These are phyloP conservation scores for Datnioides undecimradiatus DNA, from an alignment of 2,113 vertebrate genomes.

Conservation along the genomic window DNA sequence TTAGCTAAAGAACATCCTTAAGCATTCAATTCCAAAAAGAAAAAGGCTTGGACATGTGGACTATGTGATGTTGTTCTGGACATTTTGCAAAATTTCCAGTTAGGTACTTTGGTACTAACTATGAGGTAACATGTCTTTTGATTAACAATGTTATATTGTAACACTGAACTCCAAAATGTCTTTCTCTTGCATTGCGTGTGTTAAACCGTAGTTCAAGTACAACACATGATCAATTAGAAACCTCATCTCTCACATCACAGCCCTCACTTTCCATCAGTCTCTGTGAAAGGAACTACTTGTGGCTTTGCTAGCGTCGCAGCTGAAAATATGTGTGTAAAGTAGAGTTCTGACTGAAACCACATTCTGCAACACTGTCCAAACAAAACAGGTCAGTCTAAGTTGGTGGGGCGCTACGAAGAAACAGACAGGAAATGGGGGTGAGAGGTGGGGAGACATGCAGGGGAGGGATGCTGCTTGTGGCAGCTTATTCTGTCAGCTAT, in stretches of 20 bases:
- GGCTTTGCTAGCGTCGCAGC: slow-evolving; percentile 44
- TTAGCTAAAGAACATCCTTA: not conserved
- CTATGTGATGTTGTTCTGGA: not conserved
- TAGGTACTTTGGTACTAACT: not conserved
- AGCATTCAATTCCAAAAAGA: not conserved
- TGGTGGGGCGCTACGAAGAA: slow-evolving; percentile 67
- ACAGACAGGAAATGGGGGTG: slow-evolving; percentile 76
- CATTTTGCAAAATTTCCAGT: not conserved
- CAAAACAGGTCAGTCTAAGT: slow-evolving; percentile 76
- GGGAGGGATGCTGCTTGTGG: slow-evolving; percentile 10
- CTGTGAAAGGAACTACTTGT: slow-evolving; percentile 34
- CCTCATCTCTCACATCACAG: not conserved
- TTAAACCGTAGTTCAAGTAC: not conserved
- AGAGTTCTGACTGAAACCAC: slow-evolving; percentile 62
- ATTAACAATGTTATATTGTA: not conserved
- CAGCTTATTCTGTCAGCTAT: slow-evolving; percentile 50
- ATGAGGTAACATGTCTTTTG: not conserved
- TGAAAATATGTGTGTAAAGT: slow-evolving; percentile 51
- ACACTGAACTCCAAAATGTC: not conserved
- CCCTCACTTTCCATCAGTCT: slow-evolving; percentile 17
- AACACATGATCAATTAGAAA: not conserved
- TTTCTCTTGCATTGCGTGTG: not conserved
- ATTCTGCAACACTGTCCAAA: slow-evolving; percentile 80
- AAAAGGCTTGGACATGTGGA: not conserved
- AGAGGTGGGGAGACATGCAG: slow-evolving; percentile 11